These are phyloP conservation scores for Tanytarsus gracilentus DNA, from an alignment of 2,888 invertebrate species.

Conservation along the genomic window DNA sequence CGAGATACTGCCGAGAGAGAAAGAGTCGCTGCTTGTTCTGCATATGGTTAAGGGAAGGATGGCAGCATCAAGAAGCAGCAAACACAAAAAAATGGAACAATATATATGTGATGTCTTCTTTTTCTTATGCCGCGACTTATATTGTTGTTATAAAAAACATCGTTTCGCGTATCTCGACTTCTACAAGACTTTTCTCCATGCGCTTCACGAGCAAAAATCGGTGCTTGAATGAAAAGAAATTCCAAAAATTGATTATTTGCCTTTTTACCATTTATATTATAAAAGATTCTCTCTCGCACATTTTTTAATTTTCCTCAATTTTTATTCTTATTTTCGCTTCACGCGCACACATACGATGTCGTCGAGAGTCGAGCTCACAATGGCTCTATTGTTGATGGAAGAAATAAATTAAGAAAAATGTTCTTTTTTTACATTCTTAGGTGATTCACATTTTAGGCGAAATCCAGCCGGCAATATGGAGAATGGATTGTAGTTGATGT, in stretches of 20 bases:
- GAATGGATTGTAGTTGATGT: too few species aligned
- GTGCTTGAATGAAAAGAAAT: slow-evolving; percentile 19
- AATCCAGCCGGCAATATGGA: too few species aligned
- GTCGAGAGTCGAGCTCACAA: not conserved
- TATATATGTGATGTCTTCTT: slow-evolving; percentile 25
- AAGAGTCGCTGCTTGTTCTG: too few species aligned
- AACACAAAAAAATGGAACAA: slow-evolving; percentile 4
- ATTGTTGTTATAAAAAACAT: slow-evolving; percentile 2
- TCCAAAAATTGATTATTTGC: slow-evolving; percentile 29
- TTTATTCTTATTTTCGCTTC: slow-evolving; percentile 5
- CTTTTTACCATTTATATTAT: slow-evolving; percentile 21
- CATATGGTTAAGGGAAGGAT: too few species aligned
- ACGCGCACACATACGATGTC: not conserved
- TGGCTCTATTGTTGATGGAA: not conserved
- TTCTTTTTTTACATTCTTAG: too few species aligned
- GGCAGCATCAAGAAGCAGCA: too few species aligned
- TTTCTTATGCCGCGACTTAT: too few species aligned
- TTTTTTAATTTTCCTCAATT: slow-evolving; percentile 12
- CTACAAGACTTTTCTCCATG: not conserved
- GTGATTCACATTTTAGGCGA: too few species aligned
- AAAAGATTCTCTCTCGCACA: too few species aligned
- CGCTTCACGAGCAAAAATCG: too few species aligned
- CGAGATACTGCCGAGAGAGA: too few species aligned
- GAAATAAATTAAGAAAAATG: slow-evolving; percentile 1
- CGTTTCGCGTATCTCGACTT: slow-evolving; percentile 10